Conservation (phyloP, 2,888 invertebrate genomes). For the Xestia c-nigrum region DNA sequence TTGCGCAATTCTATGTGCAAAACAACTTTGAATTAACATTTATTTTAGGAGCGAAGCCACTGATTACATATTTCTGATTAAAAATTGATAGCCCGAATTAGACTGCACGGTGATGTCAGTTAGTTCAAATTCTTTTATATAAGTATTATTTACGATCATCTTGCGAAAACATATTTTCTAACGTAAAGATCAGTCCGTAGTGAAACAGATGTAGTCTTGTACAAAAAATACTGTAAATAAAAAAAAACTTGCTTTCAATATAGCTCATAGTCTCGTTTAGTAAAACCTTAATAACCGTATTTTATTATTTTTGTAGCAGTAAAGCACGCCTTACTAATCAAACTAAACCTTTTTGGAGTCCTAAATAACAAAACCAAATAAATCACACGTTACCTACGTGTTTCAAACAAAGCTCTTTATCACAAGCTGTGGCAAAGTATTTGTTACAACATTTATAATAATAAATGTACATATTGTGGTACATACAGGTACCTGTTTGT, state of each 20-base stretch:
- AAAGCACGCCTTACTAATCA: not conserved
- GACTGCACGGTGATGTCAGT: slow-evolving; percentile 26
- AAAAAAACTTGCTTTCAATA: not conserved
- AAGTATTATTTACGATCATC: not conserved
- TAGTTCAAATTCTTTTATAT: no score
- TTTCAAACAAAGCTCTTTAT: slow-evolving; percentile 29
- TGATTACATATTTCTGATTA: slow-evolving; percentile 29
- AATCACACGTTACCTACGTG: slow-evolving; percentile 18
- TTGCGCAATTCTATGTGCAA: slow-evolving; percentile 24
- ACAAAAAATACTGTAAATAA: not conserved
- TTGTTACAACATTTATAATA: slow-evolving; percentile 35
- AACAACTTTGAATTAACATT: slow-evolving; percentile 23
- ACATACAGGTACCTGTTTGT: slow-evolving; percentile 35
- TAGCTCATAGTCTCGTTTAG: not conserved
- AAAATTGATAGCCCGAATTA: slow-evolving; percentile 39
- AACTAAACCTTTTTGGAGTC: not conserved
- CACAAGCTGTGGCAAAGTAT: slow-evolving; percentile 27
- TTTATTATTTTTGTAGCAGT: not conserved
- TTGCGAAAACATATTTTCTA: slow-evolving; percentile 26
- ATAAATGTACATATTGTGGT: slow-evolving; percentile 15
- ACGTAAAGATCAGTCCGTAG: not conserved
- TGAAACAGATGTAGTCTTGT: not conserved
- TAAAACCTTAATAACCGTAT: not conserved
- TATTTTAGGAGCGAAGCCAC: slow-evolving; percentile 26
- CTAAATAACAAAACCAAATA: slow-evolving; percentile 9